Conservation (phyloP, 2,113 vertebrate species). For the Telmatochromis brachygnathus region DNA sequence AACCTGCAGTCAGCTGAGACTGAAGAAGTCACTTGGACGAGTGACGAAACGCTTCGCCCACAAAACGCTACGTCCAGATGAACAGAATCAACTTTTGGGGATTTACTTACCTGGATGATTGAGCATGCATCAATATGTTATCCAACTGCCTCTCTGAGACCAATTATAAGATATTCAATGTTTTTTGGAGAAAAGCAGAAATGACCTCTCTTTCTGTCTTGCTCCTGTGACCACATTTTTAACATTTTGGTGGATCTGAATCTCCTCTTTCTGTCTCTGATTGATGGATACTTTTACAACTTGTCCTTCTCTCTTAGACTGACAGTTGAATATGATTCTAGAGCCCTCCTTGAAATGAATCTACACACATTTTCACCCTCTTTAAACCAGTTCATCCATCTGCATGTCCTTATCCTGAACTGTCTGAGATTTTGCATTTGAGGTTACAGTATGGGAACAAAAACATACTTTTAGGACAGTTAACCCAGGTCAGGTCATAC, state of each 20-base stretch:
- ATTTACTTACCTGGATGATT: not conserved
- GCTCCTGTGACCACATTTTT: not conserved
- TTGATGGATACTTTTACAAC: not conserved
- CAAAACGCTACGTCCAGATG: not conserved
- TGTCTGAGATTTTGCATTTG: not conserved
- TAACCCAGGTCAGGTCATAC: not conserved
- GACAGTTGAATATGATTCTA: not conserved
- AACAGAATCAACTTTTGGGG: not conserved
- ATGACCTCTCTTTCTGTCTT: not conserved
- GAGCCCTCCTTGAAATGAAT: not conserved
- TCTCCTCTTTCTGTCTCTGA: not conserved
- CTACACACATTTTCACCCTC: not conserved
- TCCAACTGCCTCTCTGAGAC: not conserved
- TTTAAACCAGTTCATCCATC: not conserved
- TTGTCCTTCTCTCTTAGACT: not conserved
- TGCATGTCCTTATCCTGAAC: not conserved
- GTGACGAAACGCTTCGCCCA: rapidly evolving
- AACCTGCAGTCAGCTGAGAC: too few species aligned
- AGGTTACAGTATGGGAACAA: not conserved
- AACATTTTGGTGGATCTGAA: not conserved
- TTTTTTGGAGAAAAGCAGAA: not conserved
- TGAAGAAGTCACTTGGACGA: not conserved
- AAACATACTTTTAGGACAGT: not conserved
- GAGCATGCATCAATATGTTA: not conserved
- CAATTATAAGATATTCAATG: not conserved